These are phyloP conservation scores for Lophotis ruficrista DNA, from an alignment of 2,113 vertebrate species.

Conservation along the genomic window DNA sequence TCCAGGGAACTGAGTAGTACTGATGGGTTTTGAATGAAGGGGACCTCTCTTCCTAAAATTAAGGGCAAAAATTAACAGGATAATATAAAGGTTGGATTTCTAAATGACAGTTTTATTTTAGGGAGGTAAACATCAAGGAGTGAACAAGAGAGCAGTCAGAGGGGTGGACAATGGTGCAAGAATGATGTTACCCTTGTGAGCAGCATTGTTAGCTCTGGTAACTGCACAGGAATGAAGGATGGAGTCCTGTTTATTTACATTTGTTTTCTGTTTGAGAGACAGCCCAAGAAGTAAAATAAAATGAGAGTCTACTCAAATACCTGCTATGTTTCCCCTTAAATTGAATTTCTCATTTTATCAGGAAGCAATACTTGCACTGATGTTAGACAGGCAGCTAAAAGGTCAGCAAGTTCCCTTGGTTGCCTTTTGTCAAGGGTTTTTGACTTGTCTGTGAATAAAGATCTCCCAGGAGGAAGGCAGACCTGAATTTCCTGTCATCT, in stretches of 20 bases:
- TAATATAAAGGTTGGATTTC: not conserved
- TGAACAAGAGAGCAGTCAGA: not conserved
- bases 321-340: conserved; percentile 79
- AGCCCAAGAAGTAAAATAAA: conserved; percentile 78
- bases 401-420: conserved; percentile 85
- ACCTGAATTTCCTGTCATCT: conserved; percentile 86
- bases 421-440: conserved; percentile 90
- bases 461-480: conserved; percentile 83
- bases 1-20: not conserved
- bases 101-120: not conserved
- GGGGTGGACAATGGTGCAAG: not conserved
- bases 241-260: conserved; percentile 78
- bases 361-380: conserved; percentile 86
- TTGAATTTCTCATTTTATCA: conserved; percentile 87
- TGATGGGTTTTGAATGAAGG: not conserved
- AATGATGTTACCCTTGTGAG: conserved; percentile 9
- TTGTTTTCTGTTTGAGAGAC: conserved; percentile 80
- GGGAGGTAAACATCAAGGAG: not conserved
- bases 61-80: not conserved
- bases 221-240: conserved; percentile 35
- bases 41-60: not conserved
- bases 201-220: conserved; percentile 31
- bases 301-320: conserved; percentile 77
- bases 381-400: conserved; percentile 86
- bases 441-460: conserved; percentile 88